These are phyloP conservation scores for Cyanoramphus novaezelandiae DNA, from an alignment of 2,113 vertebrate genomes.

Conservation along the genomic window DNA sequence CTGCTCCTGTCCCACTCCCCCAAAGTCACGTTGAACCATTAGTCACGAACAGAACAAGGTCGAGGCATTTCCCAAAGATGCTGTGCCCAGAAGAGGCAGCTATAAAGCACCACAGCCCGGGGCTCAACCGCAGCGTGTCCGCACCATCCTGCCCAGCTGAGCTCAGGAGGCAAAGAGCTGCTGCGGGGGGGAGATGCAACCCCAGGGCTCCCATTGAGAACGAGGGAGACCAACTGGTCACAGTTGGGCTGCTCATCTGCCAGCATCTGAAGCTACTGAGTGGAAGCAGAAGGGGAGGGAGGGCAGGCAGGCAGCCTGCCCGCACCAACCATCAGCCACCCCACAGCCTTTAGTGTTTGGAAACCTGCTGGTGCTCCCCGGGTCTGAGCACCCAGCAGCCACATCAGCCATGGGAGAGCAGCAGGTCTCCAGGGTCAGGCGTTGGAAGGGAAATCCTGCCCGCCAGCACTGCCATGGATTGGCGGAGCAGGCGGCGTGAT, in stretches of 20 bases:
- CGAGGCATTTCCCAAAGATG: background rate
- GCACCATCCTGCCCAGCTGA: background rate
- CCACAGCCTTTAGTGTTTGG: background rate
- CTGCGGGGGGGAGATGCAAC: background rate
- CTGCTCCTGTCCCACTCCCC: background rate
- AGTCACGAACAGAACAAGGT: rapidly evolving
- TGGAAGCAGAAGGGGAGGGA: background rate
- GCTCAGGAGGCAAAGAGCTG: background rate
- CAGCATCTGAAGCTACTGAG: background rate
- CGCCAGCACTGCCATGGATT: background rate
- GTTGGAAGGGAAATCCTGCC: background rate
- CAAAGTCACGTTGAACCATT: no score
- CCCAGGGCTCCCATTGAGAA: background rate
- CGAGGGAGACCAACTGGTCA: background rate
- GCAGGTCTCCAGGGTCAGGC: background rate
- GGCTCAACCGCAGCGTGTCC: background rate
- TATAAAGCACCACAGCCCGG: background rate
- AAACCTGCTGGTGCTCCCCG: background rate
- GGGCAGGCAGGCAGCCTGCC: background rate
- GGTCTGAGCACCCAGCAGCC: background rate
- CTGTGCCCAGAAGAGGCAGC: background rate
- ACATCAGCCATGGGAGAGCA: background rate
- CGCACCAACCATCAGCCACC: background rate
- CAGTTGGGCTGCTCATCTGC: background rate
- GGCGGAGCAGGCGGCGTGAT: background rate